These are phyloP conservation scores for Psittacula echo DNA, from an alignment of 2,797 vertebrate species.

Conservation along the genomic window DNA sequence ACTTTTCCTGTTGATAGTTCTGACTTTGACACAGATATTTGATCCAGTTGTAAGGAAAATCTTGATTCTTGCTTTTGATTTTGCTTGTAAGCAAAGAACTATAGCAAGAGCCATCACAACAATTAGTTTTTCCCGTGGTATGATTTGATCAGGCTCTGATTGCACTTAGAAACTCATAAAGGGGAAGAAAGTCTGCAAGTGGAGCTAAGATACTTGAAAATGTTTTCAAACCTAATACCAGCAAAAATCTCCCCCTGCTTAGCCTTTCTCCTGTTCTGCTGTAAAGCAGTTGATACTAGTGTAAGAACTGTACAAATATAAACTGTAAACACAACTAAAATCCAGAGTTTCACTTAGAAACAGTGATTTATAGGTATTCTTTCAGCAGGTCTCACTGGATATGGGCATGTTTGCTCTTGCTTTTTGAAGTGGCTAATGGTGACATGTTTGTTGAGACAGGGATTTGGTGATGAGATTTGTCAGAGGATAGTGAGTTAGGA, in stretches of 20 bases:
- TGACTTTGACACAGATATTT: neutral
- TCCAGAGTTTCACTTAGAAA: neutral
- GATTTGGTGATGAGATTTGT: neutral
- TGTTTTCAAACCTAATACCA: neutral
- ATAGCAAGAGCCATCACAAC: neutral
- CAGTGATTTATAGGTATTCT: neutral
- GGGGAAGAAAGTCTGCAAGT: neutral
- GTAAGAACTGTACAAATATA: neutral
- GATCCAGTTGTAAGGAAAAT: neutral
- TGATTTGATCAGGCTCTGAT: neutral
- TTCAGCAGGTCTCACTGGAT: neutral
- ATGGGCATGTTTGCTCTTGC: neutral
- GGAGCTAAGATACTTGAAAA: neutral
- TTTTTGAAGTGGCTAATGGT: neutral
- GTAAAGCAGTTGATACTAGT: neutral
- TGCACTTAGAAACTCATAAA: neutral
- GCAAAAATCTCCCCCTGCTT: neutral
- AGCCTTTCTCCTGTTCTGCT: neutral
- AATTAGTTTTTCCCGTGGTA: neutral
- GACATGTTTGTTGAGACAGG: neutral
- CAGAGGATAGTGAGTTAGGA: neutral
- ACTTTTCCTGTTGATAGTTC: neutral
- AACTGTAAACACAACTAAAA: neutral
- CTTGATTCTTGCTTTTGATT: neutral
- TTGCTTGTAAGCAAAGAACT: neutral